Base-by-base conservation (phyloP, 1,140 invertebrate genomes). In the Magallana ariakensis region DNA sequence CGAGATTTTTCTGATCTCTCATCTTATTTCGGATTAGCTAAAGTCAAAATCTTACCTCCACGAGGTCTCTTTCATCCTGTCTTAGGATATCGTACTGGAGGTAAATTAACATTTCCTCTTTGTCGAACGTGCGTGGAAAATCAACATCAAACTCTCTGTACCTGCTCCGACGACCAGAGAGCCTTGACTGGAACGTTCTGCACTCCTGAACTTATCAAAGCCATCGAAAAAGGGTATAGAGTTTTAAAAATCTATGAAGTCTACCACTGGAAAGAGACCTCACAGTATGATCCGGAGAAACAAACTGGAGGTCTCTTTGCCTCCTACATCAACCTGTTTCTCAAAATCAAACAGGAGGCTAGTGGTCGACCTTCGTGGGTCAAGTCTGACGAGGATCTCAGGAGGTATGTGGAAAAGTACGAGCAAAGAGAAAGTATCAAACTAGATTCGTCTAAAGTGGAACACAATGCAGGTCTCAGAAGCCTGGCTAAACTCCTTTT, bases 381-480 rank as follows among this genome's bases (percentile, higher is more conserved):
- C 33, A 2, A 85, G 8, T 80, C 70, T 1, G 54, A 57, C 2
- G 70, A 57, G 9, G 70, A 85, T 89, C 13, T 87, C 57, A 3
- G 53, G 10, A 26, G 53, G 16, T 83, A 88, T 22, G 58, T 80
- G 11, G 11, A 66, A 56, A 80, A 92, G 16, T 94, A 93, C 90
- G 22, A 91, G 0, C 56, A 90, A 58, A 83, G 85, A n/a, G 92
- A 95, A 90, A 92, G 92, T n/a, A 88, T 95, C 46, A 46, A 81
- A n/a, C 84, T 95, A 10, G 92, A 95, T 55, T 56, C 15, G 5
- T 66, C 88, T 15, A 91, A 92, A 62, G 94, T 95, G 66, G 84
- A 56, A 16, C 13, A 54, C 19, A 80, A 85, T 57, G 54, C 85
- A 53, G 85, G 70, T 16, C 54, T 80, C 4, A 8, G 85, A 80